Percentiles rank a stretch among this genome's conserved stretches.
Conservation (phyloP, 1,140 invertebrate genomes). For the Conus ventricosus region DNA sequence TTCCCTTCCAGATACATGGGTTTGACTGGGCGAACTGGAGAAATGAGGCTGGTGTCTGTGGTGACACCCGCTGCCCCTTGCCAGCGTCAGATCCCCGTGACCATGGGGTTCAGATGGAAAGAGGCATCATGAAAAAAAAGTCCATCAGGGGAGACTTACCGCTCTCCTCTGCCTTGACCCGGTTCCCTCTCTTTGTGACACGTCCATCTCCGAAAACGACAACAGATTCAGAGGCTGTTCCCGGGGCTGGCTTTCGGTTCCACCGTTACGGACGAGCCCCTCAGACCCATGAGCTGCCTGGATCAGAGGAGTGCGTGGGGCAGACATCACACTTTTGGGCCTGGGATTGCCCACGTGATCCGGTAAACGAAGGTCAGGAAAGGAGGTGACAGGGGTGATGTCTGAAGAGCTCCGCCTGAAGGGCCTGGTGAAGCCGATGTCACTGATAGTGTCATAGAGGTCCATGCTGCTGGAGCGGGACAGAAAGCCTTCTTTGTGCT, state of each 20-base stretch:
- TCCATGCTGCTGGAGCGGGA: slow-evolving; percentile 12
- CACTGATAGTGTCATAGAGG: slow-evolving; percentile 22
- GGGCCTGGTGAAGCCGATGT: neutral
- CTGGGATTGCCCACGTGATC: neutral
- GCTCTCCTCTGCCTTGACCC: neutral
- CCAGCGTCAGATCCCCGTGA: slow-evolving; percentile 18
- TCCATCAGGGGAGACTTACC: slow-evolving; percentile 28
- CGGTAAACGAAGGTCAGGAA: neutral
- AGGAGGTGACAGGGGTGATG: slow-evolving; percentile 12
- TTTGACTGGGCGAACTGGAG: neutral
- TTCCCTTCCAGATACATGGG: neutral
- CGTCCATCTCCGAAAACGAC: slow-evolving; percentile 21
- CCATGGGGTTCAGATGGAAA: slow-evolving; percentile 39
- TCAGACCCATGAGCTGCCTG: neutral
- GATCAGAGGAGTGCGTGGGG: too few relatives aligned
- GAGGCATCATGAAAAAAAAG: slow-evolving; percentile 36
- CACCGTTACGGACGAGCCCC: too few relatives aligned
- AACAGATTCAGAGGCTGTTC: neutral
- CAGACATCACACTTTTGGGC: neutral
- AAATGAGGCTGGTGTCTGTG: neutral
- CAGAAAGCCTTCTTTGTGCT: neutral
- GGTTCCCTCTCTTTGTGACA: neutral
- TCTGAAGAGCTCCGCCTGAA: slow-evolving; percentile 26
- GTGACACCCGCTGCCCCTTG: neutral
- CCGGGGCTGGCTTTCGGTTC: neutral